phyloP scores from a whole-genome alignment of 1,140 invertebrate genomes.

The Eubasilissa regina region DNA sequence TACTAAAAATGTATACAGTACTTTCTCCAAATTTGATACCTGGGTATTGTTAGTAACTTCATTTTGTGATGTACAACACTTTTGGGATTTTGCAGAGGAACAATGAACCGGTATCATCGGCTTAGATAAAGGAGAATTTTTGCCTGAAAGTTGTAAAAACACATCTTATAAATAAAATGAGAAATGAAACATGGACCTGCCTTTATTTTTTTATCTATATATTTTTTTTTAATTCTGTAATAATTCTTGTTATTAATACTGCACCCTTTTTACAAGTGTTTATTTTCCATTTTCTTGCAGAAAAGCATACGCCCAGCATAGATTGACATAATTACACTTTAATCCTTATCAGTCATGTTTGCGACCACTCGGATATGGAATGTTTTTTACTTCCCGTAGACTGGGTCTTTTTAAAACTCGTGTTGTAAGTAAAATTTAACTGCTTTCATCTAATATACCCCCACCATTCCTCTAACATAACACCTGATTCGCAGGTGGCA shows the following conservation, averaged over 20 bases:
- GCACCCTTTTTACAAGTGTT: neutral
- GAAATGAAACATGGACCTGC: neutral
- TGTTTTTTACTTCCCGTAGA: no score
- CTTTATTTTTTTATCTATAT: neutral
- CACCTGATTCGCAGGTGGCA: no score
- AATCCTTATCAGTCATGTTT: no score
- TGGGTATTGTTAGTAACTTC: neutral
- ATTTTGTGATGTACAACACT: neutral
- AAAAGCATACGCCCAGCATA: no score
- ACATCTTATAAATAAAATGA: neutral
- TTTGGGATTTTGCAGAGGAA: constrained; percentile 13
- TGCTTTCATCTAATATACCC: no score
- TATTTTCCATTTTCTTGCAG: neutral
- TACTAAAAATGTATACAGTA: neutral
- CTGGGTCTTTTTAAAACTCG: no score
- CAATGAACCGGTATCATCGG: neutral
- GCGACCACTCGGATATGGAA: no score
- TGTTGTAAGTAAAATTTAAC: no score
- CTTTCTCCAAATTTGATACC: neutral
- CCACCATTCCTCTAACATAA: no score
- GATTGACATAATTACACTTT: no score
- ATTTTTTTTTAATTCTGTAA: neutral
- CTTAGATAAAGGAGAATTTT: neutral
- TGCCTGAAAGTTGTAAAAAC: neutral
- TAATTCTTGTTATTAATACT: neutral